Percentiles rank a stretch among this genome's conserved stretches.
Conservation (phyloP, 2,113 vertebrate genomes). For the Nestor notabilis region DNA sequence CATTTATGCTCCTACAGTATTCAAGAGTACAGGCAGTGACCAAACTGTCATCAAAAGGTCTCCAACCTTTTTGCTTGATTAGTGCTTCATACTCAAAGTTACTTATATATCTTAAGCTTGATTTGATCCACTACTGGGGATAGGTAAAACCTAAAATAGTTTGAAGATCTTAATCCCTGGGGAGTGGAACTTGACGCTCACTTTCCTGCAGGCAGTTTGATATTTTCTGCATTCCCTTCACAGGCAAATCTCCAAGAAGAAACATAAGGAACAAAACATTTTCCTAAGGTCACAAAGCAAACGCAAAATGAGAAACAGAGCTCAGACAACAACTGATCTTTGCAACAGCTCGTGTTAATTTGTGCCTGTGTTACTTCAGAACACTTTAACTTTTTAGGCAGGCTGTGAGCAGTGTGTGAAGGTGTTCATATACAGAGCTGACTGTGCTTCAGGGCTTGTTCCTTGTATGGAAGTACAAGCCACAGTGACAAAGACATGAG, state of each 20-base stretch:
- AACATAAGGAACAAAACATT: neutral
- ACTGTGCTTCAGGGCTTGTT: neutral
- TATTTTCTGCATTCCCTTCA: neutral
- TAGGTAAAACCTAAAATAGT: neutral
- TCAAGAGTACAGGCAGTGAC: neutral
- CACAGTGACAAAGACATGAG: neutral
- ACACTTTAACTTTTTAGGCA: neutral
- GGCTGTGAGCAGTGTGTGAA: neutral
- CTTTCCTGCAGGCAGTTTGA: neutral
- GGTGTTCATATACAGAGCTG: neutral
- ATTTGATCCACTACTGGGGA: neutral
- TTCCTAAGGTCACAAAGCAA: neutral
- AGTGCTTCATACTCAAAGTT: neutral
- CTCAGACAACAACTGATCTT: neutral
- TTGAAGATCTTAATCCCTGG: neutral
- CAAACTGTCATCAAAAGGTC: neutral
- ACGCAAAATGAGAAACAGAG: conserved; percentile 24
- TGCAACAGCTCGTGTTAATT: neutral
- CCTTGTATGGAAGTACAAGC: neutral
- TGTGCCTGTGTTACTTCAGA: neutral
- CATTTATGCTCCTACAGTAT: neutral
- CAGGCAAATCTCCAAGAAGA: neutral
- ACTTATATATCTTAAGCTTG: neutral
- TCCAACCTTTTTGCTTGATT: neutral
- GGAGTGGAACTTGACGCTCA: neutral